A percentile compares a stretch with the other conserved stretches of the same genome.
phyloP scores from a whole-genome alignment of 23 tunicate species.

The Phallusia fumigata region DNA sequence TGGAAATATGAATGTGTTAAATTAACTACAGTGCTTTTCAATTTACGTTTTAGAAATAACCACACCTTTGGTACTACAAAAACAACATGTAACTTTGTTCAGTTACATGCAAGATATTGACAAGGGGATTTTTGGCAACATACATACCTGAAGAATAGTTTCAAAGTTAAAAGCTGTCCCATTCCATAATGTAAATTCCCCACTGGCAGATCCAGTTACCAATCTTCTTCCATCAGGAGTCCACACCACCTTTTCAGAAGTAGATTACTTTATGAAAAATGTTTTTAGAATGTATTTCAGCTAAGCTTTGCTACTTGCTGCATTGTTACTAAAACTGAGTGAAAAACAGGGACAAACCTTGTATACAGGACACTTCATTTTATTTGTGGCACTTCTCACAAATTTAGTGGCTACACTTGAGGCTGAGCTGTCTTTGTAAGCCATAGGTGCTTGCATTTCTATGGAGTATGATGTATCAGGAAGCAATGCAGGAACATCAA shows the following conservation, averaged over 20 bases:
- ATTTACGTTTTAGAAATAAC: no score
- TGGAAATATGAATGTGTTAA: no score
- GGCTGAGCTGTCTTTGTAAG: slow-evolving; percentile 73
- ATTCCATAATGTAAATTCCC: slow-evolving; percentile 99
- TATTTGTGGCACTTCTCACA: slow-evolving; percentile 96
- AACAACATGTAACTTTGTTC: no score
- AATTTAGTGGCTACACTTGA: slow-evolving; percentile 92
- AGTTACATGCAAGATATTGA: no score
- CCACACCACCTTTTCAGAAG: slow-evolving; percentile 87
- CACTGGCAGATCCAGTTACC: slow-evolving; percentile 97
- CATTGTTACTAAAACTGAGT: background rate
- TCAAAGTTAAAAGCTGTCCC: slow-evolving; percentile 99
- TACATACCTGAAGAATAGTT: slow-evolving; percentile 89
- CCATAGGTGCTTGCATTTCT: slow-evolving; percentile 78
- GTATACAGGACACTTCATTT: slow-evolving; percentile 98
- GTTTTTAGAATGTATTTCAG: background rate
- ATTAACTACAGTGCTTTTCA: no score
- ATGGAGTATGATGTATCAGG: slow-evolving; percentile 74
- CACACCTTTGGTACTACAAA: no score
- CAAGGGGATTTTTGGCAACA: no score
- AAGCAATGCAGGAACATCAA: slow-evolving; percentile 71
- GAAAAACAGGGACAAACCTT: slow-evolving; percentile 45
- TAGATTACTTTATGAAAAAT: background rate
- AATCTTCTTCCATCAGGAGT: slow-evolving; percentile 98
- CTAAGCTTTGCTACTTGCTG: background rate